These are phyloP conservation scores for Cistogaster globosa DNA, from an alignment of 2,888 invertebrate species.

Conservation along the genomic window DNA sequence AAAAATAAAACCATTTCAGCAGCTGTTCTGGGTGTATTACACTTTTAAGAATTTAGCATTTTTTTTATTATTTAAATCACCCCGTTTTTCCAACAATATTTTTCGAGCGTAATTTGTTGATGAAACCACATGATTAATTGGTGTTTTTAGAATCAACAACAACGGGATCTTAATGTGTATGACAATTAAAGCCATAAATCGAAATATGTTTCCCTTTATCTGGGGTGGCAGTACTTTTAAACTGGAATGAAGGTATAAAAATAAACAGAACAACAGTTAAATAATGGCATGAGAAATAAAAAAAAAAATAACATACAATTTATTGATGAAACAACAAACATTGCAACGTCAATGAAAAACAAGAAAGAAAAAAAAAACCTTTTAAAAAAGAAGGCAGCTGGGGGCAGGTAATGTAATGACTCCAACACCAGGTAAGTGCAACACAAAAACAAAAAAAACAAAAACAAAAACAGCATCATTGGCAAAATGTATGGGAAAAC, in stretches of 20 bases:
- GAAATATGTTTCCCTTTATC: constrained; percentile 56
- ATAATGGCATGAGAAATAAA: constrained; percentile 67
- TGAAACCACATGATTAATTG: constrained; percentile 35
- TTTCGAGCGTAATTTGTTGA: constrained; percentile 24
- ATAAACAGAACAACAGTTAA: constrained; percentile 72
- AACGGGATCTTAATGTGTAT: constrained; percentile 74
- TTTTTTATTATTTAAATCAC: not conserved
- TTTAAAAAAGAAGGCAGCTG: constrained; percentile 48
- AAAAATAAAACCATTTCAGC: no score
- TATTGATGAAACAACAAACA: constrained; percentile 14
- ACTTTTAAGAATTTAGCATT: not conserved
- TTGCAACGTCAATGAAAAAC: not conserved
- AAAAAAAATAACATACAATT: constrained; percentile 20
- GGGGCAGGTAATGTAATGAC: constrained; percentile 20
- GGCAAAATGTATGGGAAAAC: constrained; percentile 33
- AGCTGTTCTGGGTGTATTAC: no score
- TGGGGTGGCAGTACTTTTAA: constrained; percentile 45
- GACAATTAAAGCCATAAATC: constrained; percentile 76
- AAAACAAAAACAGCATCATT: constrained; percentile 4
- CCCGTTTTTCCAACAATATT: not conserved
- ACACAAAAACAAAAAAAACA: not conserved
- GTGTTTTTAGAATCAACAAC: constrained; percentile 53
- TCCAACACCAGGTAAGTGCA: constrained; percentile 13
- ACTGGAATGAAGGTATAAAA: constrained; percentile 38
- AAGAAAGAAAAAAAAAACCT: no score